Conservation (phyloP, 2,888 invertebrate genomes). For the Seira sanloemensis region DNA sequence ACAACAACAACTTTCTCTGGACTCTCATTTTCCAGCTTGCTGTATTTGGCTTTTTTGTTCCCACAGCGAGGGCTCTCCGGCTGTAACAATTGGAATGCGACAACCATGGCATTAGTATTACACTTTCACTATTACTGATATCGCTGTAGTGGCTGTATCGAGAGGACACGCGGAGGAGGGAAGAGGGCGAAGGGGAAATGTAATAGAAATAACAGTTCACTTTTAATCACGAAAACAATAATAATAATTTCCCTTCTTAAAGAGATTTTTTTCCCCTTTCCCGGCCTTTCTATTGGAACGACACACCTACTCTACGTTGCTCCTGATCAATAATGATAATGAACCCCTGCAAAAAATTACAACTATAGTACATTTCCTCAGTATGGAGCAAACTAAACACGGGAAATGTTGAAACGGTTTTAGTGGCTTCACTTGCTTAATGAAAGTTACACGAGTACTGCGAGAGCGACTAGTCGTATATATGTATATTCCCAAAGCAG, state of each 20-base stretch:
- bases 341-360: no score
- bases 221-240: background rate
- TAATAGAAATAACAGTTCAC: background rate
- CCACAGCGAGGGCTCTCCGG: slow-evolving; percentile 73
- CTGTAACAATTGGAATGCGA: slow-evolving; percentile 67
- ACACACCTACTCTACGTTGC: no score
- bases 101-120: slow-evolving; percentile 47
- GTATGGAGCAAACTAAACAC: no score
- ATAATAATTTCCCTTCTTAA: background rate
- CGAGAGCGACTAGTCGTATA: no score
- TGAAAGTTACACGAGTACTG: no score
- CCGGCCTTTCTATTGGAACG: background rate
- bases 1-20: slow-evolving; percentile 73
- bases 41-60: slow-evolving; percentile 82
- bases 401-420: no score
- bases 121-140: no score
- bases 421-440: no score
- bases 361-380: no score
- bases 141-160: background rate
- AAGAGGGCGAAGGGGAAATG: background rate
- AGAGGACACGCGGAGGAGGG: background rate
- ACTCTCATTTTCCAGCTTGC: slow-evolving; percentile 89
- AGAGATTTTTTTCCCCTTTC: background rate
- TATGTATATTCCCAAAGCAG: no score
- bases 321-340: background rate